Evolutionary conservation across 2,888 invertebrate genomes (phyloP), one percentile per base, ranked within the genome.

Genomic region (Strigamia maritima): DNA sequence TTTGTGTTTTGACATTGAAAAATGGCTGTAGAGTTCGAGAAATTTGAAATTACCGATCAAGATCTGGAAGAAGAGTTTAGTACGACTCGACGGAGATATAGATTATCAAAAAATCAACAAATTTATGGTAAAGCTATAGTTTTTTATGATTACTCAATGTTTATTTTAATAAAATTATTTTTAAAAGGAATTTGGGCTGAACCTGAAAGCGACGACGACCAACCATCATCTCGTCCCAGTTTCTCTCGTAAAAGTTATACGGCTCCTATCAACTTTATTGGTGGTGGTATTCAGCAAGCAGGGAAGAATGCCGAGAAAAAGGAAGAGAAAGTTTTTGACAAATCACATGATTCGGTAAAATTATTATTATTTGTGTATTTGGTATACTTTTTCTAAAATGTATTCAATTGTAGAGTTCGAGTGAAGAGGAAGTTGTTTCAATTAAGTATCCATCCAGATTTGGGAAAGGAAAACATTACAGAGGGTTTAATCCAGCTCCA

Each of bases 141-240:
- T 31, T n/a, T n/a, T n/a, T n/a, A n/a, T n/a, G n/a, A n/a, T n/a
- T n/a, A n/a, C n/a, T n/a, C n/a, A n/a, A n/a, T n/a, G n/a, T n/a
- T n/a, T n/a, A n/a, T n/a, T n/a, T n/a, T n/a, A n/a, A n/a, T n/a
- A n/a, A n/a, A n/a, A n/a, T n/a, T n/a, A n/a, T n/a, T n/a, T n/a
- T n/a, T n/a, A n/a, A n/a, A n/a, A 95, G 95, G 95, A 82, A 92
- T 97, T 81, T 97, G 95, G 94, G 95, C 95, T 0, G 93, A 94
- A 84, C 83, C 82, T 40, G 93, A 94, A 83, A 93, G 93, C 85
- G 94, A 94, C 83, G 91, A 91, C 81, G 92, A 92, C 81, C 92
- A 91, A 78, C 90, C 81, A 16, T 19, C 31, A 74, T 79, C 82
- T 40, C 76, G 76, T 7, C 79, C 77, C 6, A 22, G 26, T 35